Evolutionary conservation across 2,888 invertebrate species (phyloP).

Genomic region (Eupithecia abbreviata): DNA sequence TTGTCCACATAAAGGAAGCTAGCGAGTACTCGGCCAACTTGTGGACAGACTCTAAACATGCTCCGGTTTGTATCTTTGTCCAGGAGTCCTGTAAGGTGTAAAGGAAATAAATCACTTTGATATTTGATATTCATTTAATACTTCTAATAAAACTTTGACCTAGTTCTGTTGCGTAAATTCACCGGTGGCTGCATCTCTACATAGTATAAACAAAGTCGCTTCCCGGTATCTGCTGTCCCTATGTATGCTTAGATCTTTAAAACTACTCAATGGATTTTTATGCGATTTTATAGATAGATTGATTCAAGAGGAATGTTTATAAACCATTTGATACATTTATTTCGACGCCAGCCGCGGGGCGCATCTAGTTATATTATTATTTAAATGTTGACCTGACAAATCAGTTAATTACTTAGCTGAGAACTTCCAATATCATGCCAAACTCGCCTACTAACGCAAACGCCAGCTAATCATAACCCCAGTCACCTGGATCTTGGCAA

Average conservation of each 20-base stretch:
- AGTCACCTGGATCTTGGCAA: constrained; percentile 30
- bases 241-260: too few relatives aligned
- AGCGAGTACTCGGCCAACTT: background rate
- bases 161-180: background rate
- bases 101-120: too few relatives aligned
- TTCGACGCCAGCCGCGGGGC: too few relatives aligned
- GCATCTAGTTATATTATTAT: background rate
- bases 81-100: too few relatives aligned
- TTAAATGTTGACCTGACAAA: background rate
- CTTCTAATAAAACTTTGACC: background rate
- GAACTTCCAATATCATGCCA: background rate
- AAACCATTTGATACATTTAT: too few relatives aligned
- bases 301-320: too few relatives aligned
- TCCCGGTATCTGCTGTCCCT: too few relatives aligned
- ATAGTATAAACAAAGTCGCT: too few relatives aligned
- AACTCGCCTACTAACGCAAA: background rate
- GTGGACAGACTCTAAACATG: background rate
- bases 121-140: too few relatives aligned
- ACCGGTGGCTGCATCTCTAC: background rate
- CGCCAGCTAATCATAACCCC: constrained; percentile 34
- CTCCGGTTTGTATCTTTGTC: background rate
- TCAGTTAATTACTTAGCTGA: background rate
- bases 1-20: background rate
- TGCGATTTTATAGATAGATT: too few relatives aligned
- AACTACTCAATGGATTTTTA: too few relatives aligned